phyloP scores from a whole-genome alignment of 1,140 invertebrate species.

The Drosophila mayri region DNA sequence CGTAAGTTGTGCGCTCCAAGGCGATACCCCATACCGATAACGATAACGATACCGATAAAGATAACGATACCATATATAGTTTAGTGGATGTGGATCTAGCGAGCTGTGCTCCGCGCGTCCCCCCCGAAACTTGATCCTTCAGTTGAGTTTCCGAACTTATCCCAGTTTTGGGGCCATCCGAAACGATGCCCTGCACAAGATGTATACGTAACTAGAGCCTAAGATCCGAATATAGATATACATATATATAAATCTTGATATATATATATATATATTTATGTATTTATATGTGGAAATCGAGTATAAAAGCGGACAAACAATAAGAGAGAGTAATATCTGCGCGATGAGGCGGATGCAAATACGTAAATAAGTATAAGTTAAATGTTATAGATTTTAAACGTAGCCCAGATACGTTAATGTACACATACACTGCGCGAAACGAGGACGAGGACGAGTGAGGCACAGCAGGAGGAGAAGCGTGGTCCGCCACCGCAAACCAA shows the following conservation, averaged over 20 bases:
- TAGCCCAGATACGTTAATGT: conserved; percentile 71
- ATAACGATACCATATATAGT: conserved; percentile 54
- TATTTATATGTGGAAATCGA: conserved; percentile 68
- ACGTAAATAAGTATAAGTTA: conserved; percentile 76
- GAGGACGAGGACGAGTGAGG: conserved; percentile 2
- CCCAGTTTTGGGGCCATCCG: conserved; percentile 53
- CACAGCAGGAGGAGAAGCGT: conserved; percentile 37
- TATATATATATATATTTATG: conserved; percentile 52
- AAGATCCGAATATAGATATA: conserved; percentile 71
- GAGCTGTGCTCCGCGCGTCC: conserved; percentile 64
- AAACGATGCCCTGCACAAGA: conserved; percentile 73
- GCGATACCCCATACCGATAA: conserved; percentile 25
- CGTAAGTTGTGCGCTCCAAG: conserved; percentile 56
- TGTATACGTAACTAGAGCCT: conserved; percentile 83
- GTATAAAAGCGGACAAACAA: conserved; percentile 72
- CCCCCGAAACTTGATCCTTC: conserved; percentile 38
- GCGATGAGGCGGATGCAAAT: conserved; percentile 47
- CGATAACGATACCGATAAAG: conserved; percentile 43
- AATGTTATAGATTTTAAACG: conserved; percentile 82
- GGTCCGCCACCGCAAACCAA: conserved; percentile 38
- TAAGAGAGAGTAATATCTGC: conserved; percentile 60
- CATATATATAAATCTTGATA: too few species aligned
- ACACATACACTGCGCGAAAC: conserved; percentile 51
- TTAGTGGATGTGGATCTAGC: conserved; percentile 41
- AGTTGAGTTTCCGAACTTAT: conserved; percentile 58